Base-by-base conservation (phyloP, 2,888 invertebrate species). In the Vandiemenella viatica region DNA sequence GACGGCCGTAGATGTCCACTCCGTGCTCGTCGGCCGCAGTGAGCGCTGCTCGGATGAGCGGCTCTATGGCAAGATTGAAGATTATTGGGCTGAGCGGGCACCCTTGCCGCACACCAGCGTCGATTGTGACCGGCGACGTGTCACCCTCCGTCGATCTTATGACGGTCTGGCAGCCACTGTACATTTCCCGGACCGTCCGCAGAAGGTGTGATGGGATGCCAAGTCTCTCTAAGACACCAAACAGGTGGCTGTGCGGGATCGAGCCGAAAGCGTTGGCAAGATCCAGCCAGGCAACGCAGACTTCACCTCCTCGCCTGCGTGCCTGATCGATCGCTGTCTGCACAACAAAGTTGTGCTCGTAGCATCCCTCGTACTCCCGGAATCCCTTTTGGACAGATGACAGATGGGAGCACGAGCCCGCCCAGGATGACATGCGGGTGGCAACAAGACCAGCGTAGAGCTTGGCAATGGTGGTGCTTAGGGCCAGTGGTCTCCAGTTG, bases 221-320 rank as follows among this genome's bases (percentile, higher is more conserved):
- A 22, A 22, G 15, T 7, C 16, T 23, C 2, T 43, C 22, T 1
- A 21, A 23, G 1, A 1, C 8, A 23, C 23, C n/a, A 15, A 3
- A 7, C 10, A 43, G 8, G 22, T 22, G 18, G 32, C 15, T 2
- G 45, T 45, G 45, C 13, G 65, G 62, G 2, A 66, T 52, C 4
- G 62, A 62, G 0, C 60, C 61, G 51, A 66, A 65, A 1, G 66
- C 65, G 26, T 67, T 67, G 7, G 60, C 49, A 4, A 65, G 52
- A 49, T 68, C 64, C 26, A 44, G 26, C 44, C 44, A 23, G 26
- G 26, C 44, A 10, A 44, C 44, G 5, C 23, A 10, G 5, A 44
- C 6, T 37, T 20, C 56, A 52, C 20, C 45, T 51, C 0, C 50
- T 38, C 5, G 42, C 47, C 50, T 32, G 17, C 49, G 48, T 8